phyloP scores from a whole-genome alignment of 1,140 invertebrate species.

The Aculops lycopersici region DNA sequence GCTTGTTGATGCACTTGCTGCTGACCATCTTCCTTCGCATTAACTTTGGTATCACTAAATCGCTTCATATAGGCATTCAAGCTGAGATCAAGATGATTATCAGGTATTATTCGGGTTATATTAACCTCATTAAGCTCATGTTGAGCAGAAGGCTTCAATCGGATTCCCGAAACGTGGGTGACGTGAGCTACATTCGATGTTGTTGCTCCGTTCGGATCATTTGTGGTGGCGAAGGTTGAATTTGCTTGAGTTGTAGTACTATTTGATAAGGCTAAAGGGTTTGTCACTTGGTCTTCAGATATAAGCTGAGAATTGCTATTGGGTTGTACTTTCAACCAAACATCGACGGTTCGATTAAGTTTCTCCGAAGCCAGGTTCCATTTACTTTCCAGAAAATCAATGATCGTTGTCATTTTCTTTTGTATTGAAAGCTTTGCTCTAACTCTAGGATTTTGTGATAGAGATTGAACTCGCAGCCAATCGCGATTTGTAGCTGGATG shows the following conservation, averaged over 20 bases:
- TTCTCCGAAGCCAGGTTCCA: slow-evolving; percentile 21
- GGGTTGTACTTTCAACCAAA: neutral
- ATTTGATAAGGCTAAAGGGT: neutral
- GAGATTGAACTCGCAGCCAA: slow-evolving; percentile 44
- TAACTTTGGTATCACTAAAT: too few species aligned
- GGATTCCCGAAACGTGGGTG: neutral
- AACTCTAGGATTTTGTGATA: slow-evolving; percentile 65
- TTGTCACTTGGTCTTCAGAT: neutral
- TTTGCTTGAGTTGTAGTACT: neutral
- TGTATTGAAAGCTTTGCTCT: slow-evolving; percentile 23
- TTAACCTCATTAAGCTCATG: neutral
- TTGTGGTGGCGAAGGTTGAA: neutral
- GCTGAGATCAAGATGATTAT: slow-evolving; percentile 8
- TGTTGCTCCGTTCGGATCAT: neutral
- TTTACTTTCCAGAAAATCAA: slow-evolving; percentile 38
- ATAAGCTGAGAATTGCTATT: neutral
- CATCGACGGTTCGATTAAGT: neutral
- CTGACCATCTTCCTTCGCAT: too few species aligned
- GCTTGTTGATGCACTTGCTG: too few species aligned
- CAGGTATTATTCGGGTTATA: slow-evolving; percentile 2
- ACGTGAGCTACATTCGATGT: neutral
- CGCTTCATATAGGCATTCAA: too few species aligned
- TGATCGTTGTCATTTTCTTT: slow-evolving; percentile 30
- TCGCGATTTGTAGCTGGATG: slow-evolving; percentile 37
- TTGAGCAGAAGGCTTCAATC: neutral